Conservation (phyloP, 2,113 vertebrate genomes). For the Brevimyrus niger region DNA sequence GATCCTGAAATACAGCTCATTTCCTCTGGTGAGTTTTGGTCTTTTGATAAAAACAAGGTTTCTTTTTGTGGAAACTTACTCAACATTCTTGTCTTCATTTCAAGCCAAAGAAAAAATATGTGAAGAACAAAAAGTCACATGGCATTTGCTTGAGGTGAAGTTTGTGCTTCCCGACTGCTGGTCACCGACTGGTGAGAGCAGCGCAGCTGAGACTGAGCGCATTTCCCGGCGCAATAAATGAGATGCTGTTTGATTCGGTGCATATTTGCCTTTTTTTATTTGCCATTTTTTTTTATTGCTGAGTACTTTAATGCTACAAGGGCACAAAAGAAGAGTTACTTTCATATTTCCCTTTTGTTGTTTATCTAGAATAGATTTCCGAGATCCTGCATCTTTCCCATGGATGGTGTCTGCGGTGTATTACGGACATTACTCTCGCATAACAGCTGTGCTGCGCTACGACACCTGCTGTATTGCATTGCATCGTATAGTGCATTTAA, state of each 20-base stretch:
- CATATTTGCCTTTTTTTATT: not conserved
- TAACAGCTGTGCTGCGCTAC: not conserved
- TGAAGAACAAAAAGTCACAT: not conserved
- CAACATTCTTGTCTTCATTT: conserved; percentile 4
- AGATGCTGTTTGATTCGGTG: not conserved
- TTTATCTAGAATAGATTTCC: not conserved
- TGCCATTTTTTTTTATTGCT: not conserved
- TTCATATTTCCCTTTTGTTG: not conserved
- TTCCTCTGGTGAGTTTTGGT: not conserved
- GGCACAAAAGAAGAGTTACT: not conserved
- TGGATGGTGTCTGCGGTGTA: not conserved
- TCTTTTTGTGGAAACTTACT: conserved; percentile 11
- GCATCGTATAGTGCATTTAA: not conserved
- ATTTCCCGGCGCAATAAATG: not conserved
- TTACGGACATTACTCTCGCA: not conserved
- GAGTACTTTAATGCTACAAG: not conserved
- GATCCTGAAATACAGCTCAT: not conserved
- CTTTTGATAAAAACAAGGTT: not conserved
- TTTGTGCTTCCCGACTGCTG: not conserved
- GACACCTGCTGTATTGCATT: not conserved
- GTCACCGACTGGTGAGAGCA: not conserved
- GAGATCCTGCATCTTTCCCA: not conserved
- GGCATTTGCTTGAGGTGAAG: not conserved
- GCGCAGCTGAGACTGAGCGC: not conserved
- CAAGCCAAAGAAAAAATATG: not conserved